Evolutionary conservation across 1,140 invertebrate genomes (phyloP).

Genomic region (Brachystomella parvula): DNA sequence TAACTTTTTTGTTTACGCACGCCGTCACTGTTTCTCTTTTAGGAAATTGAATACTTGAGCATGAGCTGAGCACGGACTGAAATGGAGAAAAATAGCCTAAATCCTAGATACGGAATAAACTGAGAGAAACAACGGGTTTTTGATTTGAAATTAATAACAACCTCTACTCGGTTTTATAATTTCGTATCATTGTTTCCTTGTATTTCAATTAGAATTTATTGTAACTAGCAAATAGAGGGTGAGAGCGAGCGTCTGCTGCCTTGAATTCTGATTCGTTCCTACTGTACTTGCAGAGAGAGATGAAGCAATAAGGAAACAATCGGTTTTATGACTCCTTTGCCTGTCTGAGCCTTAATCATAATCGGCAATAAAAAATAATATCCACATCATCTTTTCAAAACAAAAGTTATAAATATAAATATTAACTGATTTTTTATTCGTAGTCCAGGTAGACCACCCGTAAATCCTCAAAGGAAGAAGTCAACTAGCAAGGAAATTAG

Average conservation of each 20-base stretch:
- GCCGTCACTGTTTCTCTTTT: background rate
- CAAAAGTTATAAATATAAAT: background rate
- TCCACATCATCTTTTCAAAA: background rate
- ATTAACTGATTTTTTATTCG: background rate
- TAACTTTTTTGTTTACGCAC: background rate
- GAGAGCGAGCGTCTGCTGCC: too few relatives aligned
- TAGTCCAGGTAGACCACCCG: too few relatives aligned
- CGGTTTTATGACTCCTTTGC: background rate
- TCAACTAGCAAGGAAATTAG: conserved; percentile 1
- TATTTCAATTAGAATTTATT: too few relatives aligned
- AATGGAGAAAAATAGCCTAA: background rate
- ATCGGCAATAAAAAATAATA: background rate
- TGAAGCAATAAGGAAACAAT: background rate
- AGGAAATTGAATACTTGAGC: too few relatives aligned
- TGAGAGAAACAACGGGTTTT: background rate
- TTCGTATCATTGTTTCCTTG: background rate
- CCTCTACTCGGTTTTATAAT: background rate
- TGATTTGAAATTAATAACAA: background rate
- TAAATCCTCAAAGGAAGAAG: too few relatives aligned
- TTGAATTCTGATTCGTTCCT: too few relatives aligned
- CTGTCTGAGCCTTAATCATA: background rate
- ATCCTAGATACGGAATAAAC: background rate
- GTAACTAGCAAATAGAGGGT: too few relatives aligned
- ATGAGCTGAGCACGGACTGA: background rate
- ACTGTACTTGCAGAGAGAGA: background rate